Base-by-base conservation (phyloP, 2,797 vertebrate species). In the Spheniscus humboldti region DNA sequence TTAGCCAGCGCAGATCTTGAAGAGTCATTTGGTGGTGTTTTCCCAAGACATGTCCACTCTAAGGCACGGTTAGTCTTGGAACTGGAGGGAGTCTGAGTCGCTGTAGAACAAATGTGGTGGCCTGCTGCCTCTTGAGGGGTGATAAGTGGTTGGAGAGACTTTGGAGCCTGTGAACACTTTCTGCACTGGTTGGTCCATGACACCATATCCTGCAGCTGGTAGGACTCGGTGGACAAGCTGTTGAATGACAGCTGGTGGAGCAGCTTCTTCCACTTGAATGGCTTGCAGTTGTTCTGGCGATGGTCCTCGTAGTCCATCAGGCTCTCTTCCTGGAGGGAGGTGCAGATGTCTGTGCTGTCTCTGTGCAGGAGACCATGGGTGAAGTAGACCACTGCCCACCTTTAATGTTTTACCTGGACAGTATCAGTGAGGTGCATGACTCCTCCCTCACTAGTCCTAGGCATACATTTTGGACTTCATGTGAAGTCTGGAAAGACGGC, bases 21-120 rank as follows among this genome's bases (percentile, higher is more conserved):
- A 15, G 69, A 83, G n/a, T 43, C 17, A 1, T 59, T 79, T 52
- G 62, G 37, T 88, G 88, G 91, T 94, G 84, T 82, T 93, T 96
- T 94, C 92, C 83, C 80, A 87, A 85, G 93, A 20, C 1, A 0
- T 63, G 39, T 45, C 47, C 33, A 31, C 52, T 93, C 52, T 6
- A 13, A 47, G 92, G 83, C 43, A 30, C 33, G 20, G 62, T 33
- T 48, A 78, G 25, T 74, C 79, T 45, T 88, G 94, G 75, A 57
- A 57, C 67, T 60, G 60, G 84, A 80, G 86, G 63, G 60, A 41
- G 25, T 60, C 71, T 82, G 80, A 75, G 66, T 64, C 12, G 43
- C 68, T 78, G 64, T 41, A 63, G 74, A 74, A 25, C 25, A 56
- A 33, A 53, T 25, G n/a, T 12, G 37, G 35, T 39, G 23, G 9